Percentiles rank a stretch among this genome's conserved stretches.
These are phyloP conservation scores for Drosophila leonis DNA, from an alignment of 2,888 invertebrate species.

Conservation along the genomic window DNA sequence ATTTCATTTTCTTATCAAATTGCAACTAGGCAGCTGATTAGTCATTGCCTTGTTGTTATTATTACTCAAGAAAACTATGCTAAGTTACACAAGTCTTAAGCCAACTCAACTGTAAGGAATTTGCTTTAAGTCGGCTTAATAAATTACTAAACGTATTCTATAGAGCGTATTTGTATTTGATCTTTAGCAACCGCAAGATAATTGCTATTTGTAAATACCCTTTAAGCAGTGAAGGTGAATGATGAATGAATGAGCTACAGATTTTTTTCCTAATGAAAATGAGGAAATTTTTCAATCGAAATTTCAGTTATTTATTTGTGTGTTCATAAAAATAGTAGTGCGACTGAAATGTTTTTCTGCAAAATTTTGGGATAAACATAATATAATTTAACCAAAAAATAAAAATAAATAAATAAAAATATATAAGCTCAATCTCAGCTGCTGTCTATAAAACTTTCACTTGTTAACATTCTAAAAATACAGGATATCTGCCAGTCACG, in stretches of 20 bases:
- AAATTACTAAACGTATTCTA: background rate
- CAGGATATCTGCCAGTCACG: slow-evolving; percentile 7
- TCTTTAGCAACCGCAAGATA: background rate
- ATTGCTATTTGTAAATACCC: background rate
- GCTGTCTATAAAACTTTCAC: background rate
- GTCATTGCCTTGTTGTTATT: background rate
- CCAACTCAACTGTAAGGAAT: background rate
- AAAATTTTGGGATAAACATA: too few species aligned
- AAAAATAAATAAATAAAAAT: background rate
- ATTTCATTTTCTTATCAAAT: background rate
- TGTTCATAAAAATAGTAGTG: too few species aligned
- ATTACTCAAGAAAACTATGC: background rate
- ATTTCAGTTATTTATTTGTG: too few species aligned
- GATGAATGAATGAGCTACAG: background rate
- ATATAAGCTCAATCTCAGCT: background rate
- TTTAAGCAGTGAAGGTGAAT: background rate
- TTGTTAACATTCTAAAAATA: background rate
- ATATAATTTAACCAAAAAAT: too few species aligned
- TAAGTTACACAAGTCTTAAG: background rate
- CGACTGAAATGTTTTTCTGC: too few species aligned
- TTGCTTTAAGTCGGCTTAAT: background rate
- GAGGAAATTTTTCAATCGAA: too few species aligned
- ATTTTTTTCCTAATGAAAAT: too few species aligned
- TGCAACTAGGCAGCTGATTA: background rate
- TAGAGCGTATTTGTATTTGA: slow-evolving; percentile 8